These are phyloP conservation scores for Amniataba percoides DNA, from an alignment of 2,797 vertebrate genomes.

Conservation along the genomic window DNA sequence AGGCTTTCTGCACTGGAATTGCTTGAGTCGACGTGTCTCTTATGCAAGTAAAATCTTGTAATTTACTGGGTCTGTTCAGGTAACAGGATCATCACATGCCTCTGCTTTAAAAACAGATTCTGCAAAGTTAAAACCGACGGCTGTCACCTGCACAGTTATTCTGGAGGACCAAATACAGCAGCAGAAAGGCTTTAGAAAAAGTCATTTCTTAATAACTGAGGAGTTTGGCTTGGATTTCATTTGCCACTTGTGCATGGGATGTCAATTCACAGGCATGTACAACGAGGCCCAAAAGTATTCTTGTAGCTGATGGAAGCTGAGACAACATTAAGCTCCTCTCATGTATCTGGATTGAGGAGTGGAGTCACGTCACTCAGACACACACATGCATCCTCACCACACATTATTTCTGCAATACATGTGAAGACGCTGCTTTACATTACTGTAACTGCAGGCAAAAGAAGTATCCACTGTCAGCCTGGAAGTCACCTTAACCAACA, in stretches of 20 bases:
- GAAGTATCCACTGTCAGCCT: not conserved
- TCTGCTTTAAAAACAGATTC: not conserved
- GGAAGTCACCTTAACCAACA: not conserved
- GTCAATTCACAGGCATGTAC: conserved; percentile 12
- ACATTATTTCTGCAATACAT: conserved; percentile 17
- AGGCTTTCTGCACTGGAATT: not conserved
- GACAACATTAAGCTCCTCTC: conserved; percentile 77
- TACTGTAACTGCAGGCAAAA: not conserved
- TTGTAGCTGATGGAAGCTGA: not conserved
- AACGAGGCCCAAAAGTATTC: not conserved
- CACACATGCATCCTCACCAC: not conserved
- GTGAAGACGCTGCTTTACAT: not conserved
- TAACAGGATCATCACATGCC: not conserved
- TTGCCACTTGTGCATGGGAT: not conserved
- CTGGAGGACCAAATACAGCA: not conserved
- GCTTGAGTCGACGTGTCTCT: not conserved
- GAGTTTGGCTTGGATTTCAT: not conserved
- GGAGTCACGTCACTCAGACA: not conserved
- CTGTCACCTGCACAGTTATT: conserved; percentile 2
- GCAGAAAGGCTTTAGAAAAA: not conserved
- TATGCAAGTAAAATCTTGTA: not conserved
- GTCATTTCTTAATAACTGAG: not conserved
- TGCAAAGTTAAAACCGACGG: rapidly evolving
- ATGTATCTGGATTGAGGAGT: not conserved
- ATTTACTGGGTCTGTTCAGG: not conserved